These are phyloP conservation scores for Diploptera punctata DNA, from an alignment of 2,888 invertebrate species.

Conservation along the genomic window DNA sequence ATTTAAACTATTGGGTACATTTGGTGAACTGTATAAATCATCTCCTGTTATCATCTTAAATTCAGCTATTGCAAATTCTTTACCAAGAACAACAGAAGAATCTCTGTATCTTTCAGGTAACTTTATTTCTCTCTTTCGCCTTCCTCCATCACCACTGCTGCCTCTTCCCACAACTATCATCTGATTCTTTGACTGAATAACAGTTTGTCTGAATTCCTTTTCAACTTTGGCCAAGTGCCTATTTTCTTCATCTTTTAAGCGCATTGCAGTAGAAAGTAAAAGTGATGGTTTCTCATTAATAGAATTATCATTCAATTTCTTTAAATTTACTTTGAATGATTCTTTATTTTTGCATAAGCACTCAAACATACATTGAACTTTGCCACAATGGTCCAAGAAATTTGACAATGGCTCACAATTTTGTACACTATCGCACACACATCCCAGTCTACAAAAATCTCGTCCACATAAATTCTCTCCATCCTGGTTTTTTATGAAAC, in stretches of 20 bases:
- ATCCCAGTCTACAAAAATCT: conserved; percentile 67
- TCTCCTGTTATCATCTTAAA: conserved; percentile 29
- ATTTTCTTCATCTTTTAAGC: conserved; percentile 60
- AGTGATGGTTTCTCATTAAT: conserved; percentile 25
- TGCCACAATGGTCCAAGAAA: conserved; percentile 66
- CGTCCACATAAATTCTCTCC: background rate
- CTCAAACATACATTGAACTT: conserved; percentile 66
- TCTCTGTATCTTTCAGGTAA: conserved; percentile 67
- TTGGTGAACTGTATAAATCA: background rate
- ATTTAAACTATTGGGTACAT: background rate
- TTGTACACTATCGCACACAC: conserved; percentile 68
- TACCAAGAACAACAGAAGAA: conserved; percentile 53
- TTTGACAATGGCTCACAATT: conserved; percentile 47
- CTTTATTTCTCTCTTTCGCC: conserved; percentile 64
- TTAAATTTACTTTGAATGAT: background rate
- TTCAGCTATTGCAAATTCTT: conserved; percentile 34
- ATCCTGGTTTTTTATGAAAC: background rate
- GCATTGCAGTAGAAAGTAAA: conserved; percentile 50
- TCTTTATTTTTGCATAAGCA: conserved; percentile 55
- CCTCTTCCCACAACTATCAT: conserved; percentile 67
- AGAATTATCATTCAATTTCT: conserved; percentile 9
- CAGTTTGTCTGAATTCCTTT: conserved; percentile 74
- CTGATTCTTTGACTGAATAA: conserved; percentile 69
- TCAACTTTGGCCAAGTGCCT: conserved; percentile 69
- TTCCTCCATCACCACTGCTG: conserved; percentile 59